phyloP scores from a whole-genome alignment of 2,113 vertebrate species.

The Noturus placidus region DNA sequence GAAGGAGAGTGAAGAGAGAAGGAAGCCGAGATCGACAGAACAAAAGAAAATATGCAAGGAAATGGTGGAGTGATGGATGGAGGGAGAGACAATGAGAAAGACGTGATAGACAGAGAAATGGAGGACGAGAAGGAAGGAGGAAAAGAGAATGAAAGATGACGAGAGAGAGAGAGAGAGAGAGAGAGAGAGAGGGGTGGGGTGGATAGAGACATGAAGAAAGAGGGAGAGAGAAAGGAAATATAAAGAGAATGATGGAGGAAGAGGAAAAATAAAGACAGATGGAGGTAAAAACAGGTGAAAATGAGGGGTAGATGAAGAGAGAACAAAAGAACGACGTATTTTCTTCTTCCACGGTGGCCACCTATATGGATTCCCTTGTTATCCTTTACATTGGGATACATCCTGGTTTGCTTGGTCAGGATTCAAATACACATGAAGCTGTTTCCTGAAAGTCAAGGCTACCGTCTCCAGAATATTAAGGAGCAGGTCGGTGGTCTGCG shows the following conservation, averaged over 20 bases:
- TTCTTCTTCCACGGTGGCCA: background rate
- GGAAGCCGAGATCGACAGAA: background rate
- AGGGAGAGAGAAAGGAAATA: background rate
- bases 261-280: background rate
- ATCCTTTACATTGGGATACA: background rate
- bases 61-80: background rate
- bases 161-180: background rate
- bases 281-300: background rate
- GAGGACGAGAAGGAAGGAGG: background rate
- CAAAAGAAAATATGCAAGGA: background rate
- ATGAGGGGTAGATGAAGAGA: background rate
- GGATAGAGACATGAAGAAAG: background rate
- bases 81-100: too few species aligned
- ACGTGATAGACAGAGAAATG: background rate
- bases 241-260: background rate
- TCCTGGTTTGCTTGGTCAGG: background rate
- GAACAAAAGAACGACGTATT: background rate
- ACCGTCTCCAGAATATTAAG: background rate
- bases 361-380: background rate
- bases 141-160: background rate
- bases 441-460: background rate
- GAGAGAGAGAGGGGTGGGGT: background rate
- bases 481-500: background rate
- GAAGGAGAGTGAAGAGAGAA: background rate
- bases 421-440: background rate